A percentile compares a stretch with the other conserved stretches of the same genome.
phyloP scores from a whole-genome alignment of 2,797 vertebrate species.

The Gila robusta region DNA sequence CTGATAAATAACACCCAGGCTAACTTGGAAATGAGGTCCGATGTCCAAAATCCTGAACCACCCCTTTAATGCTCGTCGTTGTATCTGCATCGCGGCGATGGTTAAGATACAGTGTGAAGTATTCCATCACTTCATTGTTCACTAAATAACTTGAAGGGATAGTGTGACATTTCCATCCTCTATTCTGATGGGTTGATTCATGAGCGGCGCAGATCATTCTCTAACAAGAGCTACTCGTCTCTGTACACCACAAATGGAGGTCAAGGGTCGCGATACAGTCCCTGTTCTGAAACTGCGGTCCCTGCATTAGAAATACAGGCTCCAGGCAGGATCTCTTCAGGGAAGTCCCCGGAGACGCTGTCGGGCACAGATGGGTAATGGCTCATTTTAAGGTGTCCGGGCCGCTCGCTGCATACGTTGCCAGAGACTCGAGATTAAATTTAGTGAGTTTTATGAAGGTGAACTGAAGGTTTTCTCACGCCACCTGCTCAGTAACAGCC shows the following conservation, averaged over 20 bases:
- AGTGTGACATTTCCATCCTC: not conserved
- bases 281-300: conserved; percentile 20
- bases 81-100: not conserved
- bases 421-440: conserved; percentile 47
- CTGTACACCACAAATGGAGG: conserved; percentile 26
- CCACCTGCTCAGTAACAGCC: conserved; percentile 40
- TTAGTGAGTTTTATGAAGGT: conserved; percentile 36
- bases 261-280: conserved; percentile 28
- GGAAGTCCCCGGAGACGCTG: conserved; percentile 9
- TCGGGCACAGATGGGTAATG: conserved; percentile 54
- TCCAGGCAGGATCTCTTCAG: no score
- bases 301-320: conserved; percentile 30
- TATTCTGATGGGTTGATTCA: conserved; percentile 22
- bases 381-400: conserved; percentile 49
- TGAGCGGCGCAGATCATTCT: conserved; percentile 24
- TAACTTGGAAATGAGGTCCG: no score
- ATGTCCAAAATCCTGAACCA: no score
- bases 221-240: conserved; percentile 9
- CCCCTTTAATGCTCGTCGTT: not conserved
- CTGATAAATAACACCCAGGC: no score
- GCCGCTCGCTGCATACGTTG: conserved; percentile 12
- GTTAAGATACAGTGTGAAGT: not conserved
- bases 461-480: conserved; percentile 25
- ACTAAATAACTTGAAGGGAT: not conserved
- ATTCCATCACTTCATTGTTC: not conserved